phyloP scores from a whole-genome alignment of 2,888 invertebrate species.

The Drosophila mimetica region DNA sequence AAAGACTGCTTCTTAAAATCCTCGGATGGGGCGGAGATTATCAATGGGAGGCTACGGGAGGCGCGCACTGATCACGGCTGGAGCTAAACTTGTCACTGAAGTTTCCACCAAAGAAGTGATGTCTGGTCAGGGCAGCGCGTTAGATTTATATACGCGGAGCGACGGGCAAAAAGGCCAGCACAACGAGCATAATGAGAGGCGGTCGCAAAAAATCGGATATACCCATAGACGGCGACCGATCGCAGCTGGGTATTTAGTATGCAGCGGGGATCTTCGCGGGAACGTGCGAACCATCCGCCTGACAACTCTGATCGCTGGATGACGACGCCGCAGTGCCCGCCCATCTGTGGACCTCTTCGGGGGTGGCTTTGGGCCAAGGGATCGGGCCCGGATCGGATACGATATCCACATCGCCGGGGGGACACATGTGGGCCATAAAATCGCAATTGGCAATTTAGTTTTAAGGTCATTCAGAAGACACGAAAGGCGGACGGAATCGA shows the following conservation, averaged over 20 bases:
- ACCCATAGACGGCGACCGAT: conserved; percentile 59
- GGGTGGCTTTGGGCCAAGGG: conserved; percentile 16
- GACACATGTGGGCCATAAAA: conserved; percentile 67
- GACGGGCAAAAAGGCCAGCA: conserved; percentile 62
- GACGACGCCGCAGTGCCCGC: conserved; percentile 17
- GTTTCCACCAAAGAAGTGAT: conserved; percentile 85
- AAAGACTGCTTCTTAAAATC: conserved; percentile 35
- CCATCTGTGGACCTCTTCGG: conserved; percentile 11
- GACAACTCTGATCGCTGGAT: conserved; percentile 32
- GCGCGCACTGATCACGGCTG: conserved; percentile 79
- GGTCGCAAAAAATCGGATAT: conserved; percentile 66
- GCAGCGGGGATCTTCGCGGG: conserved; percentile 53
- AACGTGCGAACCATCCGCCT: conserved; percentile 37
- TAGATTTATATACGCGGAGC: conserved; percentile 84
- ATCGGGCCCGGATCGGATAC: conserved; percentile 4
- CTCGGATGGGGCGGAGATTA: conserved; percentile 32
- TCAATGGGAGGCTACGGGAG: conserved; percentile 1
- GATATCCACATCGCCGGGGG: conserved; percentile 6
- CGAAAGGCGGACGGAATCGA: conserved; percentile 47
- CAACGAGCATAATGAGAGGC: conserved; percentile 68
- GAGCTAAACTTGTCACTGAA: conserved; percentile 85
- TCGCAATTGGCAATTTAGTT: conserved; percentile 62
- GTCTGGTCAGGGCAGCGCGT: conserved; percentile 78
- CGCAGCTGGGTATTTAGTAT: conserved; percentile 67
- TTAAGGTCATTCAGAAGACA: conserved; percentile 66